phyloP scores from a whole-genome alignment of 2,113 vertebrate species.

The Galbula dea region DNA sequence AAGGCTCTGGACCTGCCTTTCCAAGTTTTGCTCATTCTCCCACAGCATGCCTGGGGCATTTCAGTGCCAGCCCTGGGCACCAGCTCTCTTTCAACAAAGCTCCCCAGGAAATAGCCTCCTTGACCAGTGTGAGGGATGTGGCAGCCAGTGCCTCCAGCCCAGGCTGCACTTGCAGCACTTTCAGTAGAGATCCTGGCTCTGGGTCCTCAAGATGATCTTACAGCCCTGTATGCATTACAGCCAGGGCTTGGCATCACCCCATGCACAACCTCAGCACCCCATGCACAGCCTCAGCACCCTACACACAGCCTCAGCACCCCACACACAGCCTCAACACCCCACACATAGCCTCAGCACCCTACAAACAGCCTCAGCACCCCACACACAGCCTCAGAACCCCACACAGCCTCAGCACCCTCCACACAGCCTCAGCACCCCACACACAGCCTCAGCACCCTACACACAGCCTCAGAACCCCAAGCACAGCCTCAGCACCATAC shows the following conservation, averaged over 20 bases:
- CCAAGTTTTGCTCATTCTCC: neutral
- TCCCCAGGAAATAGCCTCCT: neutral
- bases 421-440: too few relatives aligned
- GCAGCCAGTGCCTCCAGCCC: neutral
- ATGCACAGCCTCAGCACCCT: neutral
- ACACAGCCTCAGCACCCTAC: neutral
- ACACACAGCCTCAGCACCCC: neutral
- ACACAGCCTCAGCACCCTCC: neutral
- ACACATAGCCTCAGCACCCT: too few relatives aligned
- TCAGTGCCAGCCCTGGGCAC: neutral
- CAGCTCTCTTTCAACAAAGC: neutral
- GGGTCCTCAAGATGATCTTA: neutral
- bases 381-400: neutral
- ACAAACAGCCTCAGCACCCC: neutral
- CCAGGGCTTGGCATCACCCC: neutral
- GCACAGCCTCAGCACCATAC: too few relatives aligned
- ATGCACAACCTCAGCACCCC: too few relatives aligned
- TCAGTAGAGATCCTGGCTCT: neutral
- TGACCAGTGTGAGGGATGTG: fast-evolving
- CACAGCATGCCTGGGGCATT: neutral
- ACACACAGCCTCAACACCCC: neutral
- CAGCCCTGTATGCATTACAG: neutral
- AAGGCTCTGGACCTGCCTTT: neutral
- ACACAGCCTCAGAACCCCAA: neutral
- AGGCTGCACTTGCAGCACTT: neutral